A percentile compares a stretch with the other conserved stretches of the same genome.
Evolutionary conservation across 1,140 invertebrate species (phyloP).

Genomic region (Araneus ventricosus): DNA sequence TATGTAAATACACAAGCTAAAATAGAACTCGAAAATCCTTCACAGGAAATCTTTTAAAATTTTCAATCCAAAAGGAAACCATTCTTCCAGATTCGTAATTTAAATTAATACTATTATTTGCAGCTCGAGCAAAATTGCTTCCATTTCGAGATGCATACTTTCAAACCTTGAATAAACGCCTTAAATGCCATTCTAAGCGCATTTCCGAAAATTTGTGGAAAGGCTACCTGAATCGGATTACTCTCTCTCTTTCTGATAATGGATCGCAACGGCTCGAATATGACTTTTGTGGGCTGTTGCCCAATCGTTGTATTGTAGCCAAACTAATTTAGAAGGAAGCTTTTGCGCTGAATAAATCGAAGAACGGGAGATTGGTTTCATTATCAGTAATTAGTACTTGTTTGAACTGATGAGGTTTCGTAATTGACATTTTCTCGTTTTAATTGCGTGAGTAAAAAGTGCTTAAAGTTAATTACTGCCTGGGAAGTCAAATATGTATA

Average conservation of each 20-base stretch:
- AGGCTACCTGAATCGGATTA: not conserved
- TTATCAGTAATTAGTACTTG: not conserved
- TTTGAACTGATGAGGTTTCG: too few species aligned
- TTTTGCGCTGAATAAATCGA: not conserved
- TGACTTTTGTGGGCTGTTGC: not conserved
- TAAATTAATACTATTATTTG: not conserved
- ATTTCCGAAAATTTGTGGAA: not conserved
- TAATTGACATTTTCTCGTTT: too few species aligned
- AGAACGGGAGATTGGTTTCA: not conserved
- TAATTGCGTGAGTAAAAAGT: too few species aligned
- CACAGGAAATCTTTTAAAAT: not conserved
- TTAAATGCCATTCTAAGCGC: not conserved
- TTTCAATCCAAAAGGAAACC: not conserved
- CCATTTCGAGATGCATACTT: not conserved
- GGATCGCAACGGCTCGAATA: not conserved
- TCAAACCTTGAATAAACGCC: not conserved
- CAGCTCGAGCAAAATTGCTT: not conserved
- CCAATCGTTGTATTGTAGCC: not conserved
- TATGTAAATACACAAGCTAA: too few species aligned
- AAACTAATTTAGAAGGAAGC: slow-evolving; percentile 16
- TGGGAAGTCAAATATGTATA: too few species aligned
- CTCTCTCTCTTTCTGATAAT: not conserved
- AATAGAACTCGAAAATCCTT: not conserved
- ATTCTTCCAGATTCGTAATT: not conserved
- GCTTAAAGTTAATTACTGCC: too few species aligned